A percentile compares a stretch with the other conserved stretches of the same genome.
Conservation (phyloP, 1,140 invertebrate genomes). For the Musca vetustissima region DNA sequence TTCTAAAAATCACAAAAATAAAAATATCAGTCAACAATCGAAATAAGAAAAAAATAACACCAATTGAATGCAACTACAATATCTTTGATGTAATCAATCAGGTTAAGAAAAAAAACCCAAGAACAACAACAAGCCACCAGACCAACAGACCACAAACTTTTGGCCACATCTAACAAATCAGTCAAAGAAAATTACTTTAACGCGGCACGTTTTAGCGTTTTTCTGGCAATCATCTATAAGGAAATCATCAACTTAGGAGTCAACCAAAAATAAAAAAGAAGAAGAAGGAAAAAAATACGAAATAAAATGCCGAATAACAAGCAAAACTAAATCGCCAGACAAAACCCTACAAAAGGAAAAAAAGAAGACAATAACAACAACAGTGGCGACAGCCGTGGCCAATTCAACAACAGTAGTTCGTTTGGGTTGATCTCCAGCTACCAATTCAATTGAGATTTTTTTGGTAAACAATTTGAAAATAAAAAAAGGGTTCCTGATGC, state of each 20-base stretch:
- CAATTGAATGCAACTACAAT: background rate
- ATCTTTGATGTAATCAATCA: slow-evolving; percentile 18
- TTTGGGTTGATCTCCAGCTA: too few species aligned
- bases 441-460: too few species aligned
- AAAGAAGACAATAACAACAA: too few species aligned
- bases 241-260: background rate
- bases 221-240: slow-evolving; percentile 20
- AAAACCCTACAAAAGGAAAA: too few species aligned
- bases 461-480: too few species aligned
- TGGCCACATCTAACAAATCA: slow-evolving; percentile 7
- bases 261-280: background rate
- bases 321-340: too few species aligned
- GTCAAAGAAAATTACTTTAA: slow-evolving; percentile 24
- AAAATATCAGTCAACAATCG: background rate
- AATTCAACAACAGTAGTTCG: too few species aligned
- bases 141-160: background rate
- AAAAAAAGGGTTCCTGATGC: too few species aligned
- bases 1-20: too few species aligned
- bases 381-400: too few species aligned
- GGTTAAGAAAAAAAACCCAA: background rate
- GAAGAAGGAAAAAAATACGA: background rate
- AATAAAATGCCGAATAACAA: background rate
- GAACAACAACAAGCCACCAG: background rate
- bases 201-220: slow-evolving; percentile 19
- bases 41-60: background rate